A percentile compares a stretch with the other conserved stretches of the same genome.
Evolutionary conservation across 53 echinoderm and acorn worm species (phyloP).

Genomic region (Holothuria leucospilota): DNA sequence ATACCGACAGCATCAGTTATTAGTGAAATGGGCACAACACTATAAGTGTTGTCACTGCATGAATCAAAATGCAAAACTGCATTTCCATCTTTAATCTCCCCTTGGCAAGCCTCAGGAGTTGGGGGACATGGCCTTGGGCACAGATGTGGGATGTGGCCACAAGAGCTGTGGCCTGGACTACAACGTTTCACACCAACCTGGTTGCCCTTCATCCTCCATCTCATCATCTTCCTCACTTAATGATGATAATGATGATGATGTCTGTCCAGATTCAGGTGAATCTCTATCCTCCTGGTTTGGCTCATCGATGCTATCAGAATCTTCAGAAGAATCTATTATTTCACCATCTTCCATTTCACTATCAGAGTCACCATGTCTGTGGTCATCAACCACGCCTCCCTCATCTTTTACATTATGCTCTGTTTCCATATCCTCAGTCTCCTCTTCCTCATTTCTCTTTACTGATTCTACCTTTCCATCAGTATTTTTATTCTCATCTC

Average conservation of each 20-base stretch:
- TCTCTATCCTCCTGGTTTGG: slow-evolving; percentile 43
- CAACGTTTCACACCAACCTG: not conserved
- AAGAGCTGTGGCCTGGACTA: too few species aligned
- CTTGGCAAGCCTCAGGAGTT: too few species aligned
- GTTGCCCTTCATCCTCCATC: not conserved
- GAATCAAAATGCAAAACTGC: too few species aligned
- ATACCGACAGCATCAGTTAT: too few species aligned
- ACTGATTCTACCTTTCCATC: slow-evolving; percentile 27
- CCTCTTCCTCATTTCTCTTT: slow-evolving; percentile 18
- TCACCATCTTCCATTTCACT: slow-evolving; percentile 89
- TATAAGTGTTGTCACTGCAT: too few species aligned
- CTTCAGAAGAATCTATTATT: slow-evolving; percentile 66
- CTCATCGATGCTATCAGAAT: slow-evolving; percentile 44
- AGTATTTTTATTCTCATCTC: not conserved
- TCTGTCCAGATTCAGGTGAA: slow-evolving; percentile 5
- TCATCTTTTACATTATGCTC: slow-evolving; percentile 1
- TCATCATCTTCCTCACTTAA: not conserved
- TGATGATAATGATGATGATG: not conserved
- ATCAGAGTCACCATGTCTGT: slow-evolving; percentile 52
- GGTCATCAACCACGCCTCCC: slow-evolving; percentile 14
- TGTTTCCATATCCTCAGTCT: slow-evolving; percentile 29
- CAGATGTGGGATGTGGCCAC: too few species aligned
- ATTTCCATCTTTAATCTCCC: too few species aligned
- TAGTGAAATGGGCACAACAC: too few species aligned
- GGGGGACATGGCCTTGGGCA: too few species aligned